Evolutionary conservation across 2,888 invertebrate species (phyloP).

Genomic region (Patella depressa): DNA sequence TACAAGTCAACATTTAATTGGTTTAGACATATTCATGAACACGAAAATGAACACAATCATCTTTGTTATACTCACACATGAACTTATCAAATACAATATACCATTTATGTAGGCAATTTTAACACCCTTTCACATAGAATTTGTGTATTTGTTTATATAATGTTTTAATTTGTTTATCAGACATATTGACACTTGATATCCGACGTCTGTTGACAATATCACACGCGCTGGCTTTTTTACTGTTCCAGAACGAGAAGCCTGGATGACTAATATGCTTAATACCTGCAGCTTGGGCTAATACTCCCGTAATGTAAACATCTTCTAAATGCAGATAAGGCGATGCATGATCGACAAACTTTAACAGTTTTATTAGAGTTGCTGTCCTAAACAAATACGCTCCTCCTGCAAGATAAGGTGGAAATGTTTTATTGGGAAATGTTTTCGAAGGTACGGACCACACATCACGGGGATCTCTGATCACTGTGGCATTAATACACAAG

Average conservation of each 20-base stretch:
- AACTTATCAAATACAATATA: no score
- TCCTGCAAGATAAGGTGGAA: constrained; percentile 43
- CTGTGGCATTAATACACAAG: constrained; percentile 35
- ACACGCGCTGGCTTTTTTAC: constrained; percentile 35
- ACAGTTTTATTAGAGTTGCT: constrained; percentile 25
- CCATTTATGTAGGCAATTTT: no score
- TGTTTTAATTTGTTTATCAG: constrained; percentile 30
- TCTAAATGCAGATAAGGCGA: constrained; percentile 38
- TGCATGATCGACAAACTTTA: constrained; percentile 17
- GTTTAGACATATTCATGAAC: no score
- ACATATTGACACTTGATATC: constrained; percentile 40
- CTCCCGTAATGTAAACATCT: constrained; percentile 46
- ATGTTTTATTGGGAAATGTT: constrained; percentile 31
- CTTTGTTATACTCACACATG: no score
- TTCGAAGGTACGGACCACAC: constrained; percentile 41
- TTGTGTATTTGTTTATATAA: constrained; percentile 9
- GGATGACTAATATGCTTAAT: constrained; percentile 34
- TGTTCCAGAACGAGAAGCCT: constrained; percentile 43
- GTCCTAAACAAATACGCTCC: constrained; percentile 42
- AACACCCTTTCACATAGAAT: no score
- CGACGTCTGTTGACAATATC: constrained; percentile 34
- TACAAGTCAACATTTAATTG: no score
- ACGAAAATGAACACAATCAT: no score
- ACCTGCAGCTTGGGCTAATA: constrained; percentile 36
- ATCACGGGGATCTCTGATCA: constrained; percentile 39